Base-by-base conservation (phyloP, 2,888 invertebrate species). In the Rhimphoctona megacephalus region DNA sequence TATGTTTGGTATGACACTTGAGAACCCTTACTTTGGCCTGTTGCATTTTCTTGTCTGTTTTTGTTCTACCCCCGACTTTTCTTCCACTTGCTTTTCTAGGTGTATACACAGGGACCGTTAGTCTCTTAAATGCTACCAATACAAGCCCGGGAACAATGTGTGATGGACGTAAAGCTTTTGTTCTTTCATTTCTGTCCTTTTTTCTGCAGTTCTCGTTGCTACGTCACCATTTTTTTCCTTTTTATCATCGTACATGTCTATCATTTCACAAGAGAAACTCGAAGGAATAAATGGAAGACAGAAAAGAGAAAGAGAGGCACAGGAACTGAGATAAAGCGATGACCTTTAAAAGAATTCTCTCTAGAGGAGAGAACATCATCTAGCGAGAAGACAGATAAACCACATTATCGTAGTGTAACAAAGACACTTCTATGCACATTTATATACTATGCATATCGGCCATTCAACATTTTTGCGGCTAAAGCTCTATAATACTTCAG, bases 21-120 rank as follows among this genome's bases (percentile, higher is more conserved):
- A 87, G 85, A 52, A 83, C 88, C 81, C 73, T 87, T 69, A 85
- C 87, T 88, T 84, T 84, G 81, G 77, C 78, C 81, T 78, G 81
- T 87, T 85, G 72, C 85, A 83, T 85, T 73, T 77, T 67, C 49
- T 33, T 70, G 46, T 72, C 57, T 25, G 25, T 54, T 43, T 72
- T 76, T 79, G 77, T 66, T 72, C n/a, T 39, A 69, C 5, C 17
- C n/a, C 22, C 17, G 33, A 39, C 72, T 22, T 14, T 30, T 30
- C 8, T 54, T 73, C 7, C 33, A 4, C 22, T 73, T 39, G 64
- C 46, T 77, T 49, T 49, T 49, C 39, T 49, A 43, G 36, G 52
- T 57, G 72, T 25, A 49, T 17, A 61, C 46, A 36, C 69, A n/a
- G 43, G 8, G 25, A 25, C 17, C 22, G 73, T 73, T 80, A 70